Evolutionary conservation across 2,797 vertebrate species (phyloP), one percentile per base, ranked within the genome.

Genomic region (Nyctibius grandis): DNA sequence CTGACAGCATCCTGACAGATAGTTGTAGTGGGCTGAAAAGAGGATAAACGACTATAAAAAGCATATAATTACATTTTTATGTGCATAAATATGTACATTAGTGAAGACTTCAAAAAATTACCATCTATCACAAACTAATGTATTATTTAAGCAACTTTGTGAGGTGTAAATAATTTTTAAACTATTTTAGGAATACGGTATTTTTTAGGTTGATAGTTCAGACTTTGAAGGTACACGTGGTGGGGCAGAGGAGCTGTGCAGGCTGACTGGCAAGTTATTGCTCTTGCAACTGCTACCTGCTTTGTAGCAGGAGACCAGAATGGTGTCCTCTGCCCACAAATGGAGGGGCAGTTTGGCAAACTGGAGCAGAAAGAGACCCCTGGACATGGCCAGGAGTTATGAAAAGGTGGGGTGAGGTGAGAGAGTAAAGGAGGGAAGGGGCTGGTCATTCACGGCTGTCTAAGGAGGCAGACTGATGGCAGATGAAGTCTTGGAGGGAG

Each of bases 91-190:
- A 61, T 7, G 21, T 54, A 48, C 21, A 31, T 83, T 72, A 85
- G 29, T 8, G 33, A 72, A 77, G 57, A 80, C 88, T 90, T 94
- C 5, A 74, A 79, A 90, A 94, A 88, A 79, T 68, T 75, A 72
- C 64, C 26, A 9, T 57, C 83, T 79, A 42, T 83, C 89, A 47
- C 40, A 88, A 74, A 64, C 56, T 82, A 76, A 73, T 84, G 63
- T 81, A 86, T 97, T 90, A 90, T 96, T 96, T 88, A 92, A 83
- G 34, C 0, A 8, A 45, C 50, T 68, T 84, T 91, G 76, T 84
- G 91, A 85, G 34, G 28, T 92, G 45, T 89, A 85, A 80, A 89
- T 80, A 36, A 8, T 36, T 80, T 81, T 94, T 44, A 34, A 78
- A 47, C 19, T 89, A 77, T 84, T 89, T 94, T 93, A 72, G 76